Evolutionary conservation across 2,797 vertebrate genomes (phyloP).

Genomic region (Staurois parvus): DNA sequence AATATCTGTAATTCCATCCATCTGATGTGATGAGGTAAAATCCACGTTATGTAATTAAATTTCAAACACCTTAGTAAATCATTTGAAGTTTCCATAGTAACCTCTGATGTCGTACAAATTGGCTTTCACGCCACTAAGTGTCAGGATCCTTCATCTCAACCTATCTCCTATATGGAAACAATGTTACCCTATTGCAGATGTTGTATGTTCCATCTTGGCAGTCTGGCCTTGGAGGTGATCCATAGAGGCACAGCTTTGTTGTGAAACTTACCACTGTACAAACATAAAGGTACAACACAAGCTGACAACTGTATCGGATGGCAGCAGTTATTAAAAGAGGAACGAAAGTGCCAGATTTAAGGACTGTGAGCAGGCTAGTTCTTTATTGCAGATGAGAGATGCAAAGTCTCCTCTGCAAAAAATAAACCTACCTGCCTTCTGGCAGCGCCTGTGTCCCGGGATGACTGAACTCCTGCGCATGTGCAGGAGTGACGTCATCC

Average conservation of each 20-base stretch:
- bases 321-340: no score
- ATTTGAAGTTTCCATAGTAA: conserved; percentile 47
- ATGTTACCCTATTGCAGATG: conserved; percentile 10
- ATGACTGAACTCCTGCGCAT: no score
- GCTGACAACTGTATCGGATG: background rate
- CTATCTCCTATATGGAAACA: conserved; percentile 41
- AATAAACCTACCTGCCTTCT: no score
- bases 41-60: conserved; percentile 48
- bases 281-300: background rate
- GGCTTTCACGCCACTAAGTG: conserved; percentile 41
- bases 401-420: no score
- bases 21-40: conserved; percentile 21
- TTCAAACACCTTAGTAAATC: conserved; percentile 52
- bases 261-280: background rate
- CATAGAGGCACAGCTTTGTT: background rate
- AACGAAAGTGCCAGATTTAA: no score
- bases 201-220: conserved; percentile 21
- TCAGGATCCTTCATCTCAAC: conserved; percentile 31
- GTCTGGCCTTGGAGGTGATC: conserved; percentile 5
- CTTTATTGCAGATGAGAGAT: no score
- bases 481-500: no score
- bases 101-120: conserved; percentile 42
- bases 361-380: no score
- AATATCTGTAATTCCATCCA: conserved; percentile 18
- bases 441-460: no score